Base-by-base conservation (phyloP, 2,113 vertebrate species). In the Podarcis raffonei region DNA sequence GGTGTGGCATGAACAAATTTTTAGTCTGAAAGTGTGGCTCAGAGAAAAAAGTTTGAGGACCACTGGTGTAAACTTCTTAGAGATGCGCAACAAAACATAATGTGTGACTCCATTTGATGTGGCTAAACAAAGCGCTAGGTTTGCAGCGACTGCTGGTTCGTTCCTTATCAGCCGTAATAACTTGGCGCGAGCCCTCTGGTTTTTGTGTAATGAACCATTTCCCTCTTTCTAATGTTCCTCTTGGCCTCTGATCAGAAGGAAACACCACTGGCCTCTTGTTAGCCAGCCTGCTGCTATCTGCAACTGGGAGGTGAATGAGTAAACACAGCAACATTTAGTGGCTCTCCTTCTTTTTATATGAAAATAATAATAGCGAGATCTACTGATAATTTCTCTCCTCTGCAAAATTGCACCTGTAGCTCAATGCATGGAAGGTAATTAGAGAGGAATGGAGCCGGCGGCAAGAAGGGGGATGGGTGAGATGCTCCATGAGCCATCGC, bases 261-360 rank as follows among this genome's bases (percentile, higher is more conserved):
- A 1, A 0, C 1, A 0, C 87, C 89, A 80, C 92, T 88, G 90
- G 94, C 91, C 93, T 92, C 90, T 89, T 90, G 84, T 93, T 93
- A 95, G 88, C 82, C 91, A 86, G 93, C 91, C 93, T 93, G 93
- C 90, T 93, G 91, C 94, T 92, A 82, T 90, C 94, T 94, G 91
- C 71, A 87, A 91, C 92, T 79, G 65, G 85, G 15, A 90, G 90
- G 92, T 74, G 94, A 94, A 90, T 90, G 93, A 94, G 92, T 95
- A 95, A 95, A 95, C 91, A 95, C 94, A 92, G 91, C 85, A 90
- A 92, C 84, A 23, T 93, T 94, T 92, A 91, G 91, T 3, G 25
- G 92, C 91, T 92, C 92, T 53, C 48, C 48, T 53, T 48, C 42
- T 48, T 53, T 53, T 53, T 53, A 53, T 53, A 53, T 53, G 48